Conservation (phyloP, 2,113 vertebrate species). For the Upupa epops region DNA sequence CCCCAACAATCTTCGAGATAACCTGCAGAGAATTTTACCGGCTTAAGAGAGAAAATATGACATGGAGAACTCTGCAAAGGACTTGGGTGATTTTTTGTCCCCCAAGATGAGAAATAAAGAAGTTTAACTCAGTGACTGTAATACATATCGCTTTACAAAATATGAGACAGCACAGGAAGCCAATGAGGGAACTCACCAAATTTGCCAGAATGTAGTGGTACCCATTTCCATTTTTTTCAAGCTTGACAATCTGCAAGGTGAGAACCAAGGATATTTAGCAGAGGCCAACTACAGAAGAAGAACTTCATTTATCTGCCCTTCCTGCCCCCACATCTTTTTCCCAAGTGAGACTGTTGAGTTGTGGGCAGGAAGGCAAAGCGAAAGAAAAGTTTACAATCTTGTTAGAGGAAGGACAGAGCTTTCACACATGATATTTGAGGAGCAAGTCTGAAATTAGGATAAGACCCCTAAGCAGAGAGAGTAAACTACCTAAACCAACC, state of each 20-base stretch:
- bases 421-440: not conserved
- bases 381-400: not conserved
- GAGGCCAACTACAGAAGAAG: not conserved
- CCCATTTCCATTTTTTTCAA: constrained; percentile 94
- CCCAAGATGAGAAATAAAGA: not conserved
- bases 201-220: constrained; percentile 99
- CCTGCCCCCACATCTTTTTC: not conserved
- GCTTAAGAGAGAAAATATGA: not conserved
- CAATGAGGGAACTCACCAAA: constrained; percentile 82
- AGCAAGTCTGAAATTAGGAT: not conserved
- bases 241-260: constrained; percentile 85
- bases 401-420: not conserved
- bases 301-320: not conserved
- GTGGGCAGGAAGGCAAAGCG: not conserved
- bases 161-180: not conserved
- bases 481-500: not conserved
- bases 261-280: constrained; percentile 44
- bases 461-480: not conserved
- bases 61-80: not conserved
- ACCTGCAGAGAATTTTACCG: not conserved
- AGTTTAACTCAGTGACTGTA: not conserved
- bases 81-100: not conserved
- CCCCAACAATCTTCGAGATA: not conserved
- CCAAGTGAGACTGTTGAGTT: not conserved
- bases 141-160: not conserved